phyloP scores from a whole-genome alignment of 2,888 invertebrate species.

The Catocala nupta region DNA sequence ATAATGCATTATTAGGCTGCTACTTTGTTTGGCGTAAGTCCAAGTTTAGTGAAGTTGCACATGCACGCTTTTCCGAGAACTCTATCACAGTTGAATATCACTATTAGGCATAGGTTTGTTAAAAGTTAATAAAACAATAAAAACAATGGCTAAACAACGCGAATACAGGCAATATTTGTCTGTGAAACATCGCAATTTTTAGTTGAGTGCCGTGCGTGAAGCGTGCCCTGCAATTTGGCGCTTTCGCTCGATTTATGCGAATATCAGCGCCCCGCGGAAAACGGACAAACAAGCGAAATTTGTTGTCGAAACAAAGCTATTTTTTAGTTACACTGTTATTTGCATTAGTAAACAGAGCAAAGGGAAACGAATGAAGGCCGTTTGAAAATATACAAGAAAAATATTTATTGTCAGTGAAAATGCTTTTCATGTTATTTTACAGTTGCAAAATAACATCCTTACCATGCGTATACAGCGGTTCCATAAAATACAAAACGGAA shows the following conservation, averaged over 20 bases:
- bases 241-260: slow-evolving; percentile 83
- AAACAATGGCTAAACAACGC: slow-evolving; percentile 65
- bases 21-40: slow-evolving; percentile 60
- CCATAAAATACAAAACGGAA: too few relatives aligned
- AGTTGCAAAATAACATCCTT: not conserved
- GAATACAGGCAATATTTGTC: slow-evolving; percentile 76
- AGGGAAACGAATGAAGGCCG: slow-evolving; percentile 52
- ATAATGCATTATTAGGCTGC: slow-evolving; percentile 66
- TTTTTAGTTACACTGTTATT: slow-evolving; percentile 75
- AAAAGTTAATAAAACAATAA: slow-evolving; percentile 68
- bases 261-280: slow-evolving; percentile 79
- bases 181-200: slow-evolving; percentile 80
- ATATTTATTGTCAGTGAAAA: not conserved
- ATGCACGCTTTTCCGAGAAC: slow-evolving; percentile 55
- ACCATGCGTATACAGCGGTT: too few relatives aligned
- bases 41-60: slow-evolving; percentile 59
- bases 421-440: not conserved
- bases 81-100: slow-evolving; percentile 39
- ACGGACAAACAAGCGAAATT: slow-evolving; percentile 82
- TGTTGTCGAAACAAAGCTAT: slow-evolving; percentile 76
- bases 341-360: slow-evolving; percentile 77
- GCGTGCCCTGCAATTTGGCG: slow-evolving; percentile 82
- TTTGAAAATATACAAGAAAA: not conserved
- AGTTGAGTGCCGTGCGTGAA: slow-evolving; percentile 78
- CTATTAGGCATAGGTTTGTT: slow-evolving; percentile 56